Evolutionary conservation across 2,113 vertebrate genomes (phyloP).

Genomic region (Tragelaphus imberbis): DNA sequence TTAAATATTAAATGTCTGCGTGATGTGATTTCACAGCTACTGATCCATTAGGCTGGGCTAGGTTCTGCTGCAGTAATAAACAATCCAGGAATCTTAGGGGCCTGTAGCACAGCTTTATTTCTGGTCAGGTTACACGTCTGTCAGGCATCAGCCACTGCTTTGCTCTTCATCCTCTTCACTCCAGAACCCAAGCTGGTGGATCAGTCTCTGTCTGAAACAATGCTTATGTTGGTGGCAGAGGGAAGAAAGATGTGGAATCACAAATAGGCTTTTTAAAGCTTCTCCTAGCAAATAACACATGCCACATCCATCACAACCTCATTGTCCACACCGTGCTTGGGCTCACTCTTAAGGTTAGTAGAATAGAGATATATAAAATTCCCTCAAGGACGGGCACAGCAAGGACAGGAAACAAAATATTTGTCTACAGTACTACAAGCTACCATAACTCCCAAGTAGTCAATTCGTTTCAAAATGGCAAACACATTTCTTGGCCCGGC

Average conservation of each 20-base stretch:
- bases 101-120: background rate
- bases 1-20: background rate
- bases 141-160: background rate
- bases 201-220: background rate
- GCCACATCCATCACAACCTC: background rate
- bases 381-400: background rate
- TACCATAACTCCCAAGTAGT: background rate
- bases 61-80: background rate
- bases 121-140: background rate
- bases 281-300: background rate
- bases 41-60: background rate
- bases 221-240: background rate
- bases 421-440: background rate
- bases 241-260: background rate
- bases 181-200: background rate
- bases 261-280: background rate
- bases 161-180: background rate
- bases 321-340: background rate
- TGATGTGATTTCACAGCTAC: background rate
- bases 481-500: background rate
- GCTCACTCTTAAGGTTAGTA: background rate
- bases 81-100: background rate
- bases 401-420: background rate
- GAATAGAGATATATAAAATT: background rate
- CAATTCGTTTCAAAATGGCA: background rate